phyloP scores from a whole-genome alignment of 2,113 vertebrate genomes.

The Cariama cristata region DNA sequence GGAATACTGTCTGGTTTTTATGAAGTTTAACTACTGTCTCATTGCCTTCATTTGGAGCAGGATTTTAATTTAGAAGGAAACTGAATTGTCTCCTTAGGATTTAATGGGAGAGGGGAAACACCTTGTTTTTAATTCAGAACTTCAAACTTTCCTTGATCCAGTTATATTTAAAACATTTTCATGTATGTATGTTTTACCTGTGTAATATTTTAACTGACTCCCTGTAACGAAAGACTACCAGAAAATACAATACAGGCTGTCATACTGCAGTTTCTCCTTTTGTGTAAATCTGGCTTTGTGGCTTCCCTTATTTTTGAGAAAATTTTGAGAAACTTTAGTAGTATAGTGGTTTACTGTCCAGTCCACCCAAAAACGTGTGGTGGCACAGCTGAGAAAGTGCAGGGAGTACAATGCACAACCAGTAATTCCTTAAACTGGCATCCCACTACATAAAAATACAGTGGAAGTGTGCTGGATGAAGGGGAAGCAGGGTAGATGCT shows the following conservation, averaged over 20 bases:
- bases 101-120: not conserved
- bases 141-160: not conserved
- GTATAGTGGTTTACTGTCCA: no score
- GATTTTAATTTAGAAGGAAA: not conserved
- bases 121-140: not conserved
- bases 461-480: not conserved
- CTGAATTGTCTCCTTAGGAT: not conserved
- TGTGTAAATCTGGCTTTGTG: not conserved
- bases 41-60: not conserved
- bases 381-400: not conserved
- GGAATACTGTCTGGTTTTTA: not conserved
- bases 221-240: not conserved
- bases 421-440: not conserved
- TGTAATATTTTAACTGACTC: not conserved
- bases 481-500: not conserved
- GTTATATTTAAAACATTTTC: not conserved
- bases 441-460: not conserved
- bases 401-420: not conserved
- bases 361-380: not conserved
- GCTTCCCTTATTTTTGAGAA: not conserved
- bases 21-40: not conserved
- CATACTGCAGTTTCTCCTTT: not conserved
- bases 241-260: not conserved
- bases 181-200: accelerated
- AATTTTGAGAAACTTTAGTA: not conserved